phyloP scores from a whole-genome alignment of 2,113 vertebrate genomes.

The Eclectus roratus region DNA sequence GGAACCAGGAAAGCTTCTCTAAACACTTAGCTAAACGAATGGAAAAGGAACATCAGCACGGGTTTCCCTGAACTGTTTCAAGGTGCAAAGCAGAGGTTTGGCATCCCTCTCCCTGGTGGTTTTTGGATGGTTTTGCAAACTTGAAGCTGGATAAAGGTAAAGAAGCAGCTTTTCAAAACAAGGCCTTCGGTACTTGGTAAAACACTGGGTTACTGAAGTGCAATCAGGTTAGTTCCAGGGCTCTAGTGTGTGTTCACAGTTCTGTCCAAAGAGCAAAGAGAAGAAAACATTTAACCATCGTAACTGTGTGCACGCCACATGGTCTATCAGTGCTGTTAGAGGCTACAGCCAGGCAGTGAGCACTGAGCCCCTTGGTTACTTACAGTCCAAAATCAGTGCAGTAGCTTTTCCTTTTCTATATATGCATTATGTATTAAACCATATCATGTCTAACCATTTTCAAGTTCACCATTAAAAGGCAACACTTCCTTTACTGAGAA shows the following conservation, averaged over 20 bases:
- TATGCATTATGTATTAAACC: background rate
- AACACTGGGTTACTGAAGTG: slow-evolving; percentile 77
- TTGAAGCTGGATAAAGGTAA: slow-evolving; percentile 54
- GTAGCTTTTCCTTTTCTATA: background rate
- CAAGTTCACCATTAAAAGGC: background rate
- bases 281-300: slow-evolving; percentile 15
- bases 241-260: slow-evolving; percentile 72
- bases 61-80: slow-evolving; percentile 77
- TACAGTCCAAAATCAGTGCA: background rate
- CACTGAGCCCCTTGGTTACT: background rate
- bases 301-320: background rate
- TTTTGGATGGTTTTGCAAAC: slow-evolving; percentile 2
- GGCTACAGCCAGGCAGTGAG: background rate
- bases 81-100: slow-evolving; percentile 63
- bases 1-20: slow-evolving; percentile 26
- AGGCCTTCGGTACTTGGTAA: slow-evolving; percentile 74
- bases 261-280: slow-evolving; percentile 74
- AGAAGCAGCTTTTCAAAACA: slow-evolving; percentile 72
- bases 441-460: background rate
- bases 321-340: background rate
- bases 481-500: background rate
- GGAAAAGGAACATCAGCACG: slow-evolving; percentile 54
- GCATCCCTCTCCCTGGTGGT: background rate
- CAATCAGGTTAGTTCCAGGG: slow-evolving; percentile 70
- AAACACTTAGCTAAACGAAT: background rate